phyloP scores from a whole-genome alignment of 2,888 invertebrate genomes.

The Embidobia sp. region DNA sequence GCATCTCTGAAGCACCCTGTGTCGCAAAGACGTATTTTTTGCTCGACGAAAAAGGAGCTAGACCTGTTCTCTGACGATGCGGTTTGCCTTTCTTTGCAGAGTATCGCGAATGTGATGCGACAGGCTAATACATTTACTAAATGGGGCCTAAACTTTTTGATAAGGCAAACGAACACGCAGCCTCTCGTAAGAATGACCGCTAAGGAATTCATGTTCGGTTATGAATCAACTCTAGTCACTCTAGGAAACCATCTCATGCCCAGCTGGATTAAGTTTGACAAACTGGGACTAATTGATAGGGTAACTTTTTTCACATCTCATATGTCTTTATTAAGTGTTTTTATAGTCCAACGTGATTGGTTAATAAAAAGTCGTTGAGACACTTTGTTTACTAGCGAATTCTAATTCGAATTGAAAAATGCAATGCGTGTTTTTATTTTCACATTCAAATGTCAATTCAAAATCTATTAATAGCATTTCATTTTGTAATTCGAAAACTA shows the following conservation, averaged over 20 bases:
- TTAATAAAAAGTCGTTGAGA: too few species aligned
- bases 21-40: too few species aligned
- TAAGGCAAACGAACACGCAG: slow-evolving; percentile 86
- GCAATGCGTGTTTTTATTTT: too few species aligned
- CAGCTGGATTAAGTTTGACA: slow-evolving; percentile 92
- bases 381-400: too few species aligned
- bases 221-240: slow-evolving; percentile 90
- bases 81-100: slow-evolving; percentile 82
- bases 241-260: slow-evolving; percentile 92
- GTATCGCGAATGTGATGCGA: slow-evolving; percentile 90
- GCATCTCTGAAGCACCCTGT: slow-evolving; percentile 1
- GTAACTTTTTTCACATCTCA: slow-evolving; percentile 83
- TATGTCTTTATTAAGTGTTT: too few species aligned
- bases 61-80: slow-evolving; percentile 40
- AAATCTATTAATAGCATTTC: too few species aligned
- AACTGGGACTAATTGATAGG: slow-evolving; percentile 93
- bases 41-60: slow-evolving; percentile 10
- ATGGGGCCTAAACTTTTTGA: slow-evolving; percentile 87
- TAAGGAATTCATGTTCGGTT: slow-evolving; percentile 94
- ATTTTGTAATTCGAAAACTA: too few species aligned
- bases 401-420: too few species aligned
- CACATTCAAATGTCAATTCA: too few species aligned
- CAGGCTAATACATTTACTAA: slow-evolving; percentile 86
- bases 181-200: slow-evolving; percentile 92
- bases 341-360: too few species aligned